These are phyloP conservation scores for Frankliniella fusca DNA, from an alignment of 2,888 invertebrate species.

Conservation along the genomic window DNA sequence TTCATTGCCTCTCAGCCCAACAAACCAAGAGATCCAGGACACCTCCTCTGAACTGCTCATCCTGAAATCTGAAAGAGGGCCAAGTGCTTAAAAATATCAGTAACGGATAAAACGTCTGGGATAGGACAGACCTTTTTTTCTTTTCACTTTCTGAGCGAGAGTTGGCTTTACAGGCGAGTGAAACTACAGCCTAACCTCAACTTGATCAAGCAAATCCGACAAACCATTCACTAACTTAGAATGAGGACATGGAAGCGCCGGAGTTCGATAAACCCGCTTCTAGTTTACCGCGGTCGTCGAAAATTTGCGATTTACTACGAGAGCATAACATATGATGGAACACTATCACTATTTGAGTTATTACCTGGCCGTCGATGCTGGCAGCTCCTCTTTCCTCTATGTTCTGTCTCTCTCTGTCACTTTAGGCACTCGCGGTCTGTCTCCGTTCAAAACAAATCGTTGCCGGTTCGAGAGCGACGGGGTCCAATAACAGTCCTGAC, in stretches of 20 bases:
- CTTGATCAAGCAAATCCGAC: background rate
- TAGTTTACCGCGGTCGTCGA: background rate
- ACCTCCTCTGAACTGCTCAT: slow-evolving; percentile 99
- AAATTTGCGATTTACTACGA: background rate
- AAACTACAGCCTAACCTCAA: background rate
- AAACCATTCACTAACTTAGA: background rate
- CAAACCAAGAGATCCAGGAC: slow-evolving; percentile 99
- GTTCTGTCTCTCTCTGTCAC: background rate
- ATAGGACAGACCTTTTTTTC: background rate
- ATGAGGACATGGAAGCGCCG: background rate
- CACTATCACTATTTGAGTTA: background rate
- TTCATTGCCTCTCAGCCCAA: slow-evolving; percentile 97
- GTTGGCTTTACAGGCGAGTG: background rate
- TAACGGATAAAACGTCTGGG: background rate
- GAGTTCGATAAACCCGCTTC: background rate
- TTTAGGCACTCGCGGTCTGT: background rate
- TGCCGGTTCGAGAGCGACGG: background rate
- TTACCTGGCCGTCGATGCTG: background rate
- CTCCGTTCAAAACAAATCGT: slow-evolving; percentile 21
- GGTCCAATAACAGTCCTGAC: background rate
- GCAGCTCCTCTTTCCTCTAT: background rate
- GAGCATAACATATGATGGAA: background rate
- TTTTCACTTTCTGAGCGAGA: background rate
- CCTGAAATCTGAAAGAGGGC: slow-evolving; percentile 52
- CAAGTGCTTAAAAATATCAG: background rate